A percentile compares a stretch with the other conserved stretches of the same genome.
Evolutionary conservation across 2,888 invertebrate genomes (phyloP).

Genomic region (Drosophila meridionalis): DNA sequence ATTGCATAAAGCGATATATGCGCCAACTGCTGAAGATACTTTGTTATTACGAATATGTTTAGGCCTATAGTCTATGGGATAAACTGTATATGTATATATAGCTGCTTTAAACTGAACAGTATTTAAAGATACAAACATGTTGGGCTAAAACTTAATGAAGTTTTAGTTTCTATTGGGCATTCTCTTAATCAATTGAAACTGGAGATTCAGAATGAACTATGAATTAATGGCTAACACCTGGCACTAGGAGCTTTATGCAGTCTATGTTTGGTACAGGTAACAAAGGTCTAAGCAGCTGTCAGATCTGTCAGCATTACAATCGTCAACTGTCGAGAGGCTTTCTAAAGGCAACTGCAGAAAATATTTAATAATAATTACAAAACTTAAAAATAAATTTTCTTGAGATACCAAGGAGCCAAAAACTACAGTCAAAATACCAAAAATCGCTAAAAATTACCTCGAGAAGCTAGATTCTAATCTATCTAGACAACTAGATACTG

Average conservation of each 20-base stretch:
- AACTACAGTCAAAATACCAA: neutral
- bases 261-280: too few species aligned
- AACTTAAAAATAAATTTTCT: too few species aligned
- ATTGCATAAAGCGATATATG: constrained; percentile 27
- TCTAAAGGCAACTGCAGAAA: too few species aligned
- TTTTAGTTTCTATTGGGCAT: neutral
- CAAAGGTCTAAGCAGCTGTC: too few species aligned
- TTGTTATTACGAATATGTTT: neutral
- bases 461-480: neutral
- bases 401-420: neutral
- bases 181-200: neutral
- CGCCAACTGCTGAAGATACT: constrained; percentile 21
- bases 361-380: too few species aligned
- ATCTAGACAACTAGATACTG: too few species aligned
- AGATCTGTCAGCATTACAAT: too few species aligned
- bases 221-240: neutral
- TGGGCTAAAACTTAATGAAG: neutral
- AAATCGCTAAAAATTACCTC: neutral
- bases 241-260: neutral
- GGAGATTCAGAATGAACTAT: neutral
- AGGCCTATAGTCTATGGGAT: neutral
- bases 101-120: neutral
- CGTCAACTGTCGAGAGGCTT: too few species aligned
- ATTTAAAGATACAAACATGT: neutral
- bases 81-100: neutral